These are phyloP conservation scores for Idaea biselata DNA, from an alignment of 2,888 invertebrate species.

Conservation along the genomic window DNA sequence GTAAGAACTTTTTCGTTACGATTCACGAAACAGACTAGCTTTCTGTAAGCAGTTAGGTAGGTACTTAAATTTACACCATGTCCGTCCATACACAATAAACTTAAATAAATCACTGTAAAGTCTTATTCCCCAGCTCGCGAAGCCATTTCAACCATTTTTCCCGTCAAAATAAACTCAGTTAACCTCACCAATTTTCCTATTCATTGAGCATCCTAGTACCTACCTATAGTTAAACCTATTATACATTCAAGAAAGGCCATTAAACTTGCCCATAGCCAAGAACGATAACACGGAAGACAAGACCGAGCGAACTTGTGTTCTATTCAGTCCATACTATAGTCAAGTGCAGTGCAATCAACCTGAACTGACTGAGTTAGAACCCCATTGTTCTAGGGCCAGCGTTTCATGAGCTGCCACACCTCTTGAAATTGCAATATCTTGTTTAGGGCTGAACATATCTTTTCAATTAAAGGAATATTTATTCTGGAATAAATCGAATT, in stretches of 20 bases:
- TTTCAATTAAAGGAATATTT: neutral
- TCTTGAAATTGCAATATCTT: slow-evolving; percentile 18
- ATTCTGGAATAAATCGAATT: too few relatives aligned
- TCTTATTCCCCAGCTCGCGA: neutral
- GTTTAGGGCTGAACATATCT: neutral
- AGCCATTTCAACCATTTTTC: neutral
- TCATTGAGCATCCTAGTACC: neutral
- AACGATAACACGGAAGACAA: slow-evolving; percentile 32
- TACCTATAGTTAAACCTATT: slow-evolving; percentile 1
- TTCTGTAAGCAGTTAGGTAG: neutral
- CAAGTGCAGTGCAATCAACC: slow-evolving; percentile 69
- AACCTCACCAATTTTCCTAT: neutral
- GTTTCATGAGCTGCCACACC: slow-evolving; percentile 34
- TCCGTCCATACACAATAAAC: neutral
- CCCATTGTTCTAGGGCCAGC: slow-evolving; percentile 61
- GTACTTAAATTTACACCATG: neutral
- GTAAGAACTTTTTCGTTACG: neutral
- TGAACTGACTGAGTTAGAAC: slow-evolving; percentile 41
- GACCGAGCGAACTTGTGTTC: slow-evolving; percentile 49
- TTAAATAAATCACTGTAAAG: neutral
- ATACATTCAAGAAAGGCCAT: slow-evolving; percentile 40
- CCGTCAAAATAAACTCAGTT: neutral
- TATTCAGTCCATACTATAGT: slow-evolving; percentile 56
- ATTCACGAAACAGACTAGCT: neutral
- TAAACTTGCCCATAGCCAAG: slow-evolving; percentile 33